Evolutionary conservation across 30 jellyfish, hydroid and myxozoan species (phyloP).

Genomic region (Cassiopea xamachana): DNA sequence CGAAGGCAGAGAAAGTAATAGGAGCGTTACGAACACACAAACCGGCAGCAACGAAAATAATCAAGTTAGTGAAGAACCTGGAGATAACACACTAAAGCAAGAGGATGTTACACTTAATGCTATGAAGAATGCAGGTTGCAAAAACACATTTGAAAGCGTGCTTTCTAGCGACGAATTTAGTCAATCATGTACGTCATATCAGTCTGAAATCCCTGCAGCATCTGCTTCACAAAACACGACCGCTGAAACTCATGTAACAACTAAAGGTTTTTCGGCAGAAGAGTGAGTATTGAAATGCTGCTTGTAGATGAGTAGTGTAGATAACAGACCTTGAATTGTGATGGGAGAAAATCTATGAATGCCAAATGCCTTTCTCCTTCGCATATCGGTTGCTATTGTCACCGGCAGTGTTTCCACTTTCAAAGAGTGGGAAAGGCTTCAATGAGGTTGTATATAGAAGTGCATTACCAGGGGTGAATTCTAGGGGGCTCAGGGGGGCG

Average conservation of each 20-base stretch:
- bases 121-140: background rate
- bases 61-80: background rate
- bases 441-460: too few relatives aligned
- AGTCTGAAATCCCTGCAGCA: background rate
- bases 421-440: too few relatives aligned
- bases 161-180: background rate
- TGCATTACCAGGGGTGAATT: too few relatives aligned
- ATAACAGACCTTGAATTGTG: too few relatives aligned
- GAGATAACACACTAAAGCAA: background rate
- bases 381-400: too few relatives aligned
- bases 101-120: background rate
- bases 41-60: background rate
- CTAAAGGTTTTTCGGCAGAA: background rate
- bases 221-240: background rate
- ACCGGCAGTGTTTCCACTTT: too few relatives aligned
- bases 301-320: too few relatives aligned
- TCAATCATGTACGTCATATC: background rate
- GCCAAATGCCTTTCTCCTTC: too few relatives aligned
- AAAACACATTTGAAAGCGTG: background rate
- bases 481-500: too few relatives aligned
- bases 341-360: too few relatives aligned
- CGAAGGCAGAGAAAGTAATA: background rate
- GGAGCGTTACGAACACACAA: background rate
- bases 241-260: background rate
- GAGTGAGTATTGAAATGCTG: background rate